phyloP scores from a whole-genome alignment of 2,888 invertebrate genomes.

The Brenthis daphne region DNA sequence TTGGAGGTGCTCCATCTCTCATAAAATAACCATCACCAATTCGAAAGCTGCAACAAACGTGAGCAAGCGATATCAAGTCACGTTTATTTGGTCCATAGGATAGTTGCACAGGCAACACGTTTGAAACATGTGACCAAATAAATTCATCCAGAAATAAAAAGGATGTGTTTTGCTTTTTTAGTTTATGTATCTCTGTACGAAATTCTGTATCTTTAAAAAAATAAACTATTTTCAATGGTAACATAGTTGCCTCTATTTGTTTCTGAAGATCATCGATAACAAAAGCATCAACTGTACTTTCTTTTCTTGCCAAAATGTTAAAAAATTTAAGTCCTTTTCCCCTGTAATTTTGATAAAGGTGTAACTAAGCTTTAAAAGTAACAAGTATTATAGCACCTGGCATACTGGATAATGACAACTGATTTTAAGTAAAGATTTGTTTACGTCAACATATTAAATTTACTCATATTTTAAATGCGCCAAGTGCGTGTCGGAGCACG shows the following conservation, averaged over 20 bases:
- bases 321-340: not conserved
- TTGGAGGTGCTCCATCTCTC: slow-evolving; percentile 25
- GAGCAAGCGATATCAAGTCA: too few relatives aligned
- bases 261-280: slow-evolving; percentile 16
- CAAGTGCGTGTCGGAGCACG: too few relatives aligned
- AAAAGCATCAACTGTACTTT: not conserved
- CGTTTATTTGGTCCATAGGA: slow-evolving; percentile 19
- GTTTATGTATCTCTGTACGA: slow-evolving; percentile 17
- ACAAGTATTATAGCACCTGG: too few relatives aligned
- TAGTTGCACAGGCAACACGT: slow-evolving; percentile 27
- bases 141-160: slow-evolving; percentile 50
- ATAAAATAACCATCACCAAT: slow-evolving; percentile 34
- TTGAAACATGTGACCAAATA: slow-evolving; percentile 40
- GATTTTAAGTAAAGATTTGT: too few relatives aligned
- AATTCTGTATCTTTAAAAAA: slow-evolving; percentile 27
- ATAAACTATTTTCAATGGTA: slow-evolving; percentile 22
- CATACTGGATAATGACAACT: too few relatives aligned
- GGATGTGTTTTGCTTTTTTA: slow-evolving; percentile 28
- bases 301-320: slow-evolving; percentile 5
- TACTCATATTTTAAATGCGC: too few relatives aligned
- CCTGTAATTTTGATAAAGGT: too few relatives aligned
- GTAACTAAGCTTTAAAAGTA: too few relatives aligned
- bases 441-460: too few relatives aligned
- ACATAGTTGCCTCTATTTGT: slow-evolving; percentile 4
- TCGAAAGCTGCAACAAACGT: slow-evolving; percentile 11